Evolutionary conservation across 2,888 invertebrate genomes (phyloP), one percentile per base, ranked within the genome.

Genomic region (Onchidella celtica): DNA sequence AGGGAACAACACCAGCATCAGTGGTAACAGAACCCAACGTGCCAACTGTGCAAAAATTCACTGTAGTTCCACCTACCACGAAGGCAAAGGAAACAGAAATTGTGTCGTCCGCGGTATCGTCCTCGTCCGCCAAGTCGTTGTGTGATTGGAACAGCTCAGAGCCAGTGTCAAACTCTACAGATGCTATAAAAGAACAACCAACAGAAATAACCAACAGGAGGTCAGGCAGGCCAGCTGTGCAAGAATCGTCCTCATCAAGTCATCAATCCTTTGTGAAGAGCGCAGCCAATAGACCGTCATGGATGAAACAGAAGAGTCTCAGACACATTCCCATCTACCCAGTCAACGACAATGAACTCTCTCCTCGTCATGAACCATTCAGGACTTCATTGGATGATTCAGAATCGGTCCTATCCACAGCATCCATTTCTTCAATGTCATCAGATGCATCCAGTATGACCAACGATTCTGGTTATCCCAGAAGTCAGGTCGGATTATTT

Each of bases 401-500:
- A 11, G 75, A 74, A 36, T 79, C 75, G 24, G 78, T 70, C 24
- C 34, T 68, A 36, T 68, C 75, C 61, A 75, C 69, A 21, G 38
- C 72, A 3, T 73, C 77, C 17, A 36, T 72, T n/a, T 70, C 81
- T 17, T 65, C 73, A 27, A 34, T 57, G 4, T 40, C 73, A 0
- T 75, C 79, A 79, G 83, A 83, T 27, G 69, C 76, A 32, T 83
- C 79, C 14, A 63, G 29, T 9, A 36, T 69, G 34, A 79, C 78
- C 1, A 65, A 47, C 29, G 79, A 82, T 61, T 73, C 79, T 3
- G 74, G 79, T 1, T 80, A 80, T 24, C 32, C 68, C 4, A 69
- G 63, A 59, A 32, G 59, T 70, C 40, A 6, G 29, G 38, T n/a
- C 2, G 40, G 38, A 27, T 21, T 9, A 14, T 29, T 36, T 36